phyloP scores from a whole-genome alignment of 2,113 vertebrate species.

The Rana temporaria region DNA sequence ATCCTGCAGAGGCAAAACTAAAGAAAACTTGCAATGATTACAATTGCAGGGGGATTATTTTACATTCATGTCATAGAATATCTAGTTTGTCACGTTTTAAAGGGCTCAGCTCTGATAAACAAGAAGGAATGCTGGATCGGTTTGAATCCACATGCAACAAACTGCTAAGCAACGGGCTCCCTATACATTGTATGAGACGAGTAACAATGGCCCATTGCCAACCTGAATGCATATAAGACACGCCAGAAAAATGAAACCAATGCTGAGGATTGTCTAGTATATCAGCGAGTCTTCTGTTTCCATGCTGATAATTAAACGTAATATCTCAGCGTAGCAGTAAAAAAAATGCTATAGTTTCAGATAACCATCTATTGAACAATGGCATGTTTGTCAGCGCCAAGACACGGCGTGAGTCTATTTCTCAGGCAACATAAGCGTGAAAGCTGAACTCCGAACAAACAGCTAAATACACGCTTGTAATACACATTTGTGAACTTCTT shows the following conservation, averaged over 20 bases:
- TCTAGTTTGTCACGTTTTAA: too few relatives aligned
- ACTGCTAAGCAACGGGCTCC: constrained; percentile 8
- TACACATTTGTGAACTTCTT: too few relatives aligned
- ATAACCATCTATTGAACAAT: constrained; percentile 66
- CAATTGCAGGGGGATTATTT: too few relatives aligned
- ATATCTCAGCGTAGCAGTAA: too few relatives aligned
- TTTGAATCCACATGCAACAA: not conserved
- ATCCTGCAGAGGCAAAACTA: too few relatives aligned
- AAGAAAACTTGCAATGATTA: too few relatives aligned
- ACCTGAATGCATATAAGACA: not conserved
- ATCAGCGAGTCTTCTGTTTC: constrained; percentile 1
- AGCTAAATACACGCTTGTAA: too few relatives aligned
- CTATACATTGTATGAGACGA: not conserved
- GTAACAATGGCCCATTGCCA: not conserved
- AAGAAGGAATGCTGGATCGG: too few relatives aligned
- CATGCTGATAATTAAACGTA: not conserved
- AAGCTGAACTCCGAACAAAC: not conserved
- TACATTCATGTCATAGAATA: too few relatives aligned
- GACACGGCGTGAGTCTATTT: not conserved
- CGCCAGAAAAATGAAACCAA: not conserved
- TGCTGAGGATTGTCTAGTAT: not conserved
- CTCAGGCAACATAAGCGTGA: not conserved
- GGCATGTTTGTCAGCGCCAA: constrained; percentile 68
- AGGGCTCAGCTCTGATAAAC: too few relatives aligned
- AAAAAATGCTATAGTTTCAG: too few relatives aligned